Conservation (phyloP, 2,888 invertebrate species). For the Loripinus fragilis region DNA sequence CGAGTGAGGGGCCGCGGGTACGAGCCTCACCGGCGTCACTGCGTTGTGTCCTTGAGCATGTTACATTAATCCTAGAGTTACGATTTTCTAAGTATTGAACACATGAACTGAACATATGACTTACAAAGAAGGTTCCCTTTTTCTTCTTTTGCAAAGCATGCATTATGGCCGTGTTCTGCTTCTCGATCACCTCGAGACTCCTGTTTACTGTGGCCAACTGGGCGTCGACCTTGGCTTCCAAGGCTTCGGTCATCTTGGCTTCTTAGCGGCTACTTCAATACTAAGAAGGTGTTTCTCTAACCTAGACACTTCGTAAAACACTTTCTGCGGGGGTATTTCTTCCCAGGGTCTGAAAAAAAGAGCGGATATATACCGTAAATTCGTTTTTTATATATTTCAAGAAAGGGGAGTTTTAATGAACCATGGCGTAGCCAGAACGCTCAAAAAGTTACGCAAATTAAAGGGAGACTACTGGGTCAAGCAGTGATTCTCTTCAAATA, state of each 20-base stretch:
- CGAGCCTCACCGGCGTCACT: too few relatives aligned
- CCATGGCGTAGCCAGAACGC: too few relatives aligned
- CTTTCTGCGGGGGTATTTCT: not conserved
- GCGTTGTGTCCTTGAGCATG: too few relatives aligned
- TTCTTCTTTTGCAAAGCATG: constrained; percentile 32
- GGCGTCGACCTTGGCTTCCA: not conserved
- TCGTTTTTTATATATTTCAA: too few relatives aligned
- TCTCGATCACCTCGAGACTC: constrained; percentile 19
- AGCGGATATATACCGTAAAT: not conserved
- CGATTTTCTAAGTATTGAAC: too few relatives aligned
- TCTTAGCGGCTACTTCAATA: not conserved
- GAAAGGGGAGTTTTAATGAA: too few relatives aligned
- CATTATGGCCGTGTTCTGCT: constrained; percentile 20
- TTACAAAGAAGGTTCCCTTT: constrained; percentile 17
- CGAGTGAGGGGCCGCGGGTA: too few relatives aligned
- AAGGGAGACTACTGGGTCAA: too few relatives aligned
- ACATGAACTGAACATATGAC: not conserved
- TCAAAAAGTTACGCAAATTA: too few relatives aligned
- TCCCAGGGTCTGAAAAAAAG: not conserved
- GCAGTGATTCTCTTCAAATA: too few relatives aligned
- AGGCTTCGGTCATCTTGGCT: too few relatives aligned
- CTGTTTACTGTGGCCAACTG: not conserved
- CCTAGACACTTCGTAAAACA: not conserved
- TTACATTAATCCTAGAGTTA: too few relatives aligned
- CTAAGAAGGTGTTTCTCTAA: not conserved